These are phyloP conservation scores for Pogonognathellus flavescens DNA, from an alignment of 1,140 invertebrate species.

Conservation along the genomic window DNA sequence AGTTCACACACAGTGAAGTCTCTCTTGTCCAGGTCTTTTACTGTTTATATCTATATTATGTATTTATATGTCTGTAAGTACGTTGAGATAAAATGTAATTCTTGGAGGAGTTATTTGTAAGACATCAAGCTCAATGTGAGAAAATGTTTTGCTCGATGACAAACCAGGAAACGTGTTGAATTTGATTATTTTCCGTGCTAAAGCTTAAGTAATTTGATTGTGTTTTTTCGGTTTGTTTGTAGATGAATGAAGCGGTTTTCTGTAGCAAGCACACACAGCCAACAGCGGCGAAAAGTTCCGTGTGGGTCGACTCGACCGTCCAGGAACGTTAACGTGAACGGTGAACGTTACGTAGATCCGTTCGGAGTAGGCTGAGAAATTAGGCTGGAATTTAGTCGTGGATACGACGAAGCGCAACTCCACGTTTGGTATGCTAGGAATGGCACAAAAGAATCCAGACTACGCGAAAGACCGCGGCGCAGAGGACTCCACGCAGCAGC, in stretches of 20 bases:
- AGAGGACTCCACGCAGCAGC: constrained; percentile 54
- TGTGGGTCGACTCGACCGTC: constrained; percentile 44
- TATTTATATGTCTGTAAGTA: too few species aligned
- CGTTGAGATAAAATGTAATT: too few species aligned
- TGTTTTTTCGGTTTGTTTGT: constrained; percentile 50
- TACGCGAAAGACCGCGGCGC: constrained; percentile 53
- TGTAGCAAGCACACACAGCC: not conserved
- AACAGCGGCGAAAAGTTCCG: constrained; percentile 34
- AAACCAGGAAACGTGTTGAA: not conserved
- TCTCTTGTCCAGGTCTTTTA: too few species aligned
- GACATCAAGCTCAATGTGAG: not conserved
- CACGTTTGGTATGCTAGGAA: constrained; percentile 55
- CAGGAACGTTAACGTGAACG: constrained; percentile 47
- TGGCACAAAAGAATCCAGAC: constrained; percentile 58
- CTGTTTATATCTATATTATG: too few species aligned
- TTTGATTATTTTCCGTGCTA: not conserved
- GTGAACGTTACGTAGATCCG: constrained; percentile 45
- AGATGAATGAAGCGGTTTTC: constrained; percentile 31
- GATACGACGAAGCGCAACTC: constrained; percentile 55
- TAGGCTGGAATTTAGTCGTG: constrained; percentile 50
- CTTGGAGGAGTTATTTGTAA: too few species aligned
- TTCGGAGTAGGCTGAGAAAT: constrained; percentile 49
- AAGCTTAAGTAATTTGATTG: constrained; percentile 26
- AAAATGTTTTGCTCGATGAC: not conserved
- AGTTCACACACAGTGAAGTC: too few species aligned